Evolutionary conservation across 2,113 vertebrate genomes (phyloP).

Genomic region (Sinocyclocheilus grahami): DNA sequence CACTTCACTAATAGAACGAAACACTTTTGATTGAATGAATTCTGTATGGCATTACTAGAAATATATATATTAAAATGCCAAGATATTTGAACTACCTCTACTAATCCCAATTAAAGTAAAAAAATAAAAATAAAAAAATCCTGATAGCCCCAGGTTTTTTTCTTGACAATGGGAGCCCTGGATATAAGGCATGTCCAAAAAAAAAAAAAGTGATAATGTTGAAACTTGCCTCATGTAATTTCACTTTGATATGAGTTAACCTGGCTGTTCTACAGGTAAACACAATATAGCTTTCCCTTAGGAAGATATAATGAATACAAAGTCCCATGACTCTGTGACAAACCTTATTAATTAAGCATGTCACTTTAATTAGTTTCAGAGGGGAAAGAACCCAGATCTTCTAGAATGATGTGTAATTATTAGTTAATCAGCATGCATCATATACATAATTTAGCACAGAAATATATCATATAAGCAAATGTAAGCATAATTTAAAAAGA

Average conservation of each 20-base stretch:
- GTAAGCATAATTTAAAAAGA: background rate
- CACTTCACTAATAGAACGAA: background rate
- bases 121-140: background rate
- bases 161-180: background rate
- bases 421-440: background rate
- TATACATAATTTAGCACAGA: background rate
- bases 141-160: background rate
- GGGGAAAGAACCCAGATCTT: constrained; percentile 44
- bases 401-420: background rate
- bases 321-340: constrained; percentile 29
- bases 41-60: no score
- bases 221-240: background rate
- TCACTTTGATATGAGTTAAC: background rate
- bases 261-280: constrained; percentile 47
- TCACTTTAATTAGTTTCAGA: constrained; percentile 66
- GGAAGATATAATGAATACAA: constrained; percentile 56
- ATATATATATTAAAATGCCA: background rate
- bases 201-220: background rate
- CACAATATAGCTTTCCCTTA: constrained; percentile 52
- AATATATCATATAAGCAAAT: background rate
- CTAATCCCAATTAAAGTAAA: background rate
- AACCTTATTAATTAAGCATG: constrained; percentile 52
- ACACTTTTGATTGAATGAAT: background rate
- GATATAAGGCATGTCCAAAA: background rate
- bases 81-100: background rate